These are phyloP conservation scores for Drosophila nasuta DNA, from an alignment of 1,140 invertebrate genomes.

Conservation along the genomic window DNA sequence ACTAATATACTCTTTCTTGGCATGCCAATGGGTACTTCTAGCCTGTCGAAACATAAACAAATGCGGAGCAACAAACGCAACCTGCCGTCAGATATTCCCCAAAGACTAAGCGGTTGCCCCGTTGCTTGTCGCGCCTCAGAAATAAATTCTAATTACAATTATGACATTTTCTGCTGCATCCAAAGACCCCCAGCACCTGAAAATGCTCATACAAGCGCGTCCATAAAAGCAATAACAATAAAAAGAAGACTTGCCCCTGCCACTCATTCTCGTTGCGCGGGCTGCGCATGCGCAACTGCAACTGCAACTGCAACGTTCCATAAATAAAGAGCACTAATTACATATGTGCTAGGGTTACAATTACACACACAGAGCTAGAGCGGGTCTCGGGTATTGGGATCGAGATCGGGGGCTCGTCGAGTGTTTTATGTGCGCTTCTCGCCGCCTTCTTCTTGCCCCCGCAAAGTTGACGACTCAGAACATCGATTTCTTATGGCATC, in stretches of 20 bases:
- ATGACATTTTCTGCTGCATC: conserved; percentile 45
- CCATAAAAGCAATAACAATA: conserved; percentile 9
- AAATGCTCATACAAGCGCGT: conserved; percentile 14
- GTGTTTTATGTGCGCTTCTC: conserved; percentile 49
- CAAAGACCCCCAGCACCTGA: conserved; percentile 78
- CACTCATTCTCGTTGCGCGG: neutral
- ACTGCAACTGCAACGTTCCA: conserved; percentile 40
- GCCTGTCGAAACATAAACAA: conserved; percentile 10
- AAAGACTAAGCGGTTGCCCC: conserved; percentile 32
- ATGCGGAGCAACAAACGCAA: conserved; percentile 89
- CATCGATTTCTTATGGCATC: conserved; percentile 34
- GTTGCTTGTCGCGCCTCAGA: conserved; percentile 22
- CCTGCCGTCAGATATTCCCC: conserved; percentile 20
- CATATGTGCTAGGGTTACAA: conserved; percentile 73
- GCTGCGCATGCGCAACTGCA: conserved; percentile 47
- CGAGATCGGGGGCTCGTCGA: conserved; percentile 40
- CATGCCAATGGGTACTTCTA: neutral
- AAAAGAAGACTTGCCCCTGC: conserved; percentile 11
- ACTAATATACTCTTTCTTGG: neutral
- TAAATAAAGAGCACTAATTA: conserved; percentile 79
- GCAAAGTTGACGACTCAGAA: conserved; percentile 49
- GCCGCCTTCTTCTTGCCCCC: conserved; percentile 62
- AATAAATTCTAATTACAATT: conserved; percentile 78
- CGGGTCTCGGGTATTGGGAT: too few species aligned
- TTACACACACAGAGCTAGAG: conserved; percentile 21